A percentile compares a stretch with the other conserved stretches of the same genome.
Conservation (phyloP, 2,797 vertebrate genomes). For the Lagodon rhomboides region DNA sequence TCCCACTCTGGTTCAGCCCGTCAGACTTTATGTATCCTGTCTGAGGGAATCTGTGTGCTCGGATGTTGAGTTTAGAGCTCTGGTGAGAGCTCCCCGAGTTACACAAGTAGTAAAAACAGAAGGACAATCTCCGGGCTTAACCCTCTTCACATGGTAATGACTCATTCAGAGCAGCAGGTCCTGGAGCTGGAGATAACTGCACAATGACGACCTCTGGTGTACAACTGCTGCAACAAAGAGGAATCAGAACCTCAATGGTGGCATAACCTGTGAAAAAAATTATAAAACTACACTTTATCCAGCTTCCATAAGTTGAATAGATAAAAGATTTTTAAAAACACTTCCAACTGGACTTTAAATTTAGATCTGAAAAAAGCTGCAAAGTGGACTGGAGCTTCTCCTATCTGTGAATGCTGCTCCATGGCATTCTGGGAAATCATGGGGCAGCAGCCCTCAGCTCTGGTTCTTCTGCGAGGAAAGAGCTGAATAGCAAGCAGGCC, state of each 20-base stretch:
- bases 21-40: conserved; percentile 11
- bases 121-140: conserved; percentile 64
- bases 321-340: too few species aligned
- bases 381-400: neutral
- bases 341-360: neutral
- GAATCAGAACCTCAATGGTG: neutral
- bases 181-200: conserved; percentile 33
- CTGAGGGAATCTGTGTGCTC: conserved; percentile 16
- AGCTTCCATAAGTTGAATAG: neutral
- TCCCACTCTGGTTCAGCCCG: conserved; percentile 28
- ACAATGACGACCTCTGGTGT: conserved; percentile 76
- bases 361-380: neutral
- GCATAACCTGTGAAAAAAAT: neutral
- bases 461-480: conserved; percentile 62
- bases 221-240: conserved; percentile 17
- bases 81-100: conserved; percentile 58
- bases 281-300: neutral
- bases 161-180: conserved; percentile 60
- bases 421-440: conserved; percentile 34
- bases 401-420: neutral
- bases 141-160: conserved; percentile 79
- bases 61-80: conserved; percentile 27
- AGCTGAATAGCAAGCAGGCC: conserved; percentile 77
- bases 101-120: conserved; percentile 73
- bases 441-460: conserved; percentile 36